These are phyloP conservation scores for Falco punctatus DNA, from an alignment of 2,113 vertebrate species.

Conservation along the genomic window DNA sequence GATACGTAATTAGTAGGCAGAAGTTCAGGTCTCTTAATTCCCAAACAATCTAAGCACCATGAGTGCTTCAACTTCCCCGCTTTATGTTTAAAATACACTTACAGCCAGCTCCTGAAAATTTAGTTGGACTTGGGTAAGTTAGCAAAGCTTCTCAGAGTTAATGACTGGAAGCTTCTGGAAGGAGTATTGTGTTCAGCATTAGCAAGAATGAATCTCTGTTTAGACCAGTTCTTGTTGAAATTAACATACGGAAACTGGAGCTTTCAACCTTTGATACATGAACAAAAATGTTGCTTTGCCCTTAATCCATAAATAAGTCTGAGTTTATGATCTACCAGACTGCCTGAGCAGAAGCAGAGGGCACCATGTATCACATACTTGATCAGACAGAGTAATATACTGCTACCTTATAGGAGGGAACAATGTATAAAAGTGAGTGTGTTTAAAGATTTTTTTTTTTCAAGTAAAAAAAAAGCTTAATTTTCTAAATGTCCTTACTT, in stretches of 20 bases:
- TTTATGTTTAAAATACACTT: not conserved
- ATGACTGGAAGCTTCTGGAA: not conserved
- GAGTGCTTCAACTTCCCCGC: not conserved
- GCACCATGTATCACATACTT: not conserved
- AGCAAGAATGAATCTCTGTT: not conserved
- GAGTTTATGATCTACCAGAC: constrained; percentile 50
- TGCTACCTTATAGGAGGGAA: not conserved
- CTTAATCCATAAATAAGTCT: not conserved
- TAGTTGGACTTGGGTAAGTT: not conserved
- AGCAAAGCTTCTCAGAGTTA: not conserved
- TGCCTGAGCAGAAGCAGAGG: constrained; percentile 2
- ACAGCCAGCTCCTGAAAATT: not conserved
- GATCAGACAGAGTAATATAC: not conserved
- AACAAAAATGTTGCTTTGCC: constrained; percentile 9
- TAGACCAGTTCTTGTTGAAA: not conserved
- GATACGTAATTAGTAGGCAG: not conserved
- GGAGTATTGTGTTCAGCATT: not conserved
- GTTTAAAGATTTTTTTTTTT: not conserved
- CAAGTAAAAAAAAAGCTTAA: not conserved
- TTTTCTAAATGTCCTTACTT: not conserved
- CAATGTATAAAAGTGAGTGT: not conserved
- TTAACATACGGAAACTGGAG: not conserved
- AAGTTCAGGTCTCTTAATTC: not conserved
- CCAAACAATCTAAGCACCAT: not conserved
- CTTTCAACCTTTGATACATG: not conserved